phyloP scores from a whole-genome alignment of 1,140 invertebrate species.

The Ips typographus region DNA sequence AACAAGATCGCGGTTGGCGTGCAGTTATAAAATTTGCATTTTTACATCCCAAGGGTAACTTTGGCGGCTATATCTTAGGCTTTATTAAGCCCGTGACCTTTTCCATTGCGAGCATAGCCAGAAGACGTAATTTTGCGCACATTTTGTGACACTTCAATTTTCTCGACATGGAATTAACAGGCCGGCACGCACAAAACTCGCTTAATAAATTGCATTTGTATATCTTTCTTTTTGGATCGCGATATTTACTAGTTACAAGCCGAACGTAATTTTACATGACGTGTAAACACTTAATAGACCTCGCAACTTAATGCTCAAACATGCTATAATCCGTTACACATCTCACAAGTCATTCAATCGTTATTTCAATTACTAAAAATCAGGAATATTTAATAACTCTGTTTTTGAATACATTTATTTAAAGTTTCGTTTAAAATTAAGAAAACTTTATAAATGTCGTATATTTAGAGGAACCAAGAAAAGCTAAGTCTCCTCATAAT shows the following conservation, averaged over 20 bases:
- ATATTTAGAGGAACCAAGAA: no score
- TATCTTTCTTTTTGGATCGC: slow-evolving; percentile 23
- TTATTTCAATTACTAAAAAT: no score
- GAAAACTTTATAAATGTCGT: no score
- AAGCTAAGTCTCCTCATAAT: no score
- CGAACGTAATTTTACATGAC: slow-evolving; percentile 28
- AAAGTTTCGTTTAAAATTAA: no score
- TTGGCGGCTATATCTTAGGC: slow-evolving; percentile 32
- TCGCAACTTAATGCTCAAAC: slow-evolving; percentile 15
- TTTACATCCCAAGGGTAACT: slow-evolving; percentile 36
- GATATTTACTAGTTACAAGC: slow-evolving; percentile 29
- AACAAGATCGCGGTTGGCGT: slow-evolving; percentile 33
- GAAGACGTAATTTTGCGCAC: slow-evolving; percentile 35
- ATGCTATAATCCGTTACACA: slow-evolving; percentile 24
- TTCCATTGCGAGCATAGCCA: slow-evolving; percentile 34
- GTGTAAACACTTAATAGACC: slow-evolving; percentile 28
- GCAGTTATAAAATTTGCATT: slow-evolving; percentile 37
- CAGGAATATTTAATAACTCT: no score
- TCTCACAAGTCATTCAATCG: no score
- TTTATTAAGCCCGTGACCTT: slow-evolving; percentile 37
- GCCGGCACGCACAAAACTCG: slow-evolving; percentile 14
- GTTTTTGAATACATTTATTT: no score
- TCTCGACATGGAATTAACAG: slow-evolving; percentile 30
- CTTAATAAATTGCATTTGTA: slow-evolving; percentile 35
- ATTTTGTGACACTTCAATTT: slow-evolving; percentile 41